Evolutionary conservation across 2,888 invertebrate genomes (phyloP), one percentile per base, ranked within the genome.

Genomic region (Xylota sylvarum): DNA sequence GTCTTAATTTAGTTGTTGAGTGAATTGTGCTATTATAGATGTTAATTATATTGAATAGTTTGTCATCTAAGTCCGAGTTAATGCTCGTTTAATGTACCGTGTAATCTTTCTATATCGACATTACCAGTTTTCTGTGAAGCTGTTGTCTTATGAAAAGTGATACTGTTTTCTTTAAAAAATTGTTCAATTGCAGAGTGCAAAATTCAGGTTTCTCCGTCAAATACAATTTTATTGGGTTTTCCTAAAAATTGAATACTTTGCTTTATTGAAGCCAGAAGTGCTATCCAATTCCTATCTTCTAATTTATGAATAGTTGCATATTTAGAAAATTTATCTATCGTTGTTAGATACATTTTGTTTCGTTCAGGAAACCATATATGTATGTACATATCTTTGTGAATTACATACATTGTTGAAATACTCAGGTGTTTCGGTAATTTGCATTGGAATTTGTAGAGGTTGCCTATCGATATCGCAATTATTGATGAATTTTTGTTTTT

Each of bases 401-500:
- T n/a, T n/a, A n/a, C n/a, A 58, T 58, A 1, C 30, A n/a, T 70
- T 56, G 6, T 70, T 72, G 10, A 46, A 58, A 1, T 14, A 9
- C 12, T 35, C 5, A 12, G 58, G 72, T 12, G 60, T 27, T 73
- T 73, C 37, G 1, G 37, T 37, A 9, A 37, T 4, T 37, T 37
- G 37, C 37, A 37, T 10, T 37, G 4, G 4, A 12, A 37, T 37
- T 3, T 30, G 35, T 9, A 58, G 23, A 23, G 46, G 56, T 5
- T 35, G 32, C 0, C 56, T 7, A 14, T 58, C 58, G 14, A 37
- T 50, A 6, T 72, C 48, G 30, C 79, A 81, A 56, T 86, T 88
- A 30, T 83, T 70, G 1, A 85, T 4, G 32, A 74, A 81, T 6
- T 87, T 46, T 37, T 88, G 76, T 2, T 87, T 58, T 17, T 85